These are phyloP conservation scores for Crotalus tigris DNA, from an alignment of 2,113 vertebrate species.

Conservation along the genomic window DNA sequence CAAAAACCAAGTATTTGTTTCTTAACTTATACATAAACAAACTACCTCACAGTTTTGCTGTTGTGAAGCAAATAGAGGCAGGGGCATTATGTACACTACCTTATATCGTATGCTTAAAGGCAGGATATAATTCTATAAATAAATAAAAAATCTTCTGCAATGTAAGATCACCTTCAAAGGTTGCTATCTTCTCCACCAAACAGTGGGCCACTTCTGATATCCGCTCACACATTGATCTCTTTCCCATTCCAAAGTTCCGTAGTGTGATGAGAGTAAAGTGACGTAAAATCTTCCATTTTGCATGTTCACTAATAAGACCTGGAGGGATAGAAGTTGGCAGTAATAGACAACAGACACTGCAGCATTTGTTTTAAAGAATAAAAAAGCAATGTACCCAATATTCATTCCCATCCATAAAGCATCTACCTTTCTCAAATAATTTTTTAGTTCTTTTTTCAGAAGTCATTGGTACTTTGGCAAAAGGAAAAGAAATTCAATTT, in stretches of 20 bases:
- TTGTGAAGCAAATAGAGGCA: neutral
- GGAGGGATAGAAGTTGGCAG: neutral
- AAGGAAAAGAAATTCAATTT: neutral
- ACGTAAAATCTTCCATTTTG: slow-evolving; percentile 55
- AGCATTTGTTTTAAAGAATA: neutral
- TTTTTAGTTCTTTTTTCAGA: neutral
- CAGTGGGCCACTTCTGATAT: slow-evolving; percentile 55
- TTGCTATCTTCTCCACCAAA: slow-evolving; percentile 37
- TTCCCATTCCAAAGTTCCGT: slow-evolving; percentile 56
- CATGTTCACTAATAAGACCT: slow-evolving; percentile 47
- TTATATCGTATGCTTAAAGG: neutral
- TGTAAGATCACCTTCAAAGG: neutral
- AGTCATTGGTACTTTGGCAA: neutral
- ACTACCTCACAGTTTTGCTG: neutral
- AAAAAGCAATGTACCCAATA: neutral
- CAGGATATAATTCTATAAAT: neutral
- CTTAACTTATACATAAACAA: neutral
- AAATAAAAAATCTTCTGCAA: neutral
- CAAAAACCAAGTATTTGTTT: neutral
- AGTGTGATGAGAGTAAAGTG: slow-evolving; percentile 56
- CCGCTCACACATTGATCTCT: slow-evolving; percentile 42
- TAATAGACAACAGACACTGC: neutral
- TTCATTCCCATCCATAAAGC: neutral
- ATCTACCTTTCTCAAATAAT: neutral
- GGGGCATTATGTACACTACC: neutral